Conservation (phyloP, 2,888 invertebrate species). For the Caenorhabditis becei region DNA sequence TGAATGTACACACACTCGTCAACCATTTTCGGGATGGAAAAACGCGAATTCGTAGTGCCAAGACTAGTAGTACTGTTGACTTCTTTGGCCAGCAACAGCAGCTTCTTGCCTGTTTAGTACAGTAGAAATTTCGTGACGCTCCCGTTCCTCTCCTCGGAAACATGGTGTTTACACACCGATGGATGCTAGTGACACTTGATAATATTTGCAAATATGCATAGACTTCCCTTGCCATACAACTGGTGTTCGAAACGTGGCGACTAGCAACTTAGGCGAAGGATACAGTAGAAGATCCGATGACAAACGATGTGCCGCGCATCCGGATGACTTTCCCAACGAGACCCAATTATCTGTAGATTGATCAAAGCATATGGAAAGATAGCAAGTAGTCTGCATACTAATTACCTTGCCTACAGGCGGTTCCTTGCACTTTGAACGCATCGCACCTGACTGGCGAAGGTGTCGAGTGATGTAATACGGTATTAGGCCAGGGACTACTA, state of each 20-base stretch:
- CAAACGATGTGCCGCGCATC: not conserved
- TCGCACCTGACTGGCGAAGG: conserved; percentile 29
- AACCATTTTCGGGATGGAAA: conserved; percentile 7
- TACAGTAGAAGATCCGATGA: not conserved
- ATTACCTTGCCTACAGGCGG: conserved; percentile 10
- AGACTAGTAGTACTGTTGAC: not conserved
- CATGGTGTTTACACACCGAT: conserved; percentile 37
- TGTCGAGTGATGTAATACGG: conserved; percentile 42
- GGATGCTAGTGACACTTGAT: conserved; percentile 38
- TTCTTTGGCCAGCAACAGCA: conserved; percentile 18
- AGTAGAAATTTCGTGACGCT: conserved; percentile 27
- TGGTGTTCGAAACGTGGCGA: not conserved
- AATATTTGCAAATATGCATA: conserved; percentile 46
- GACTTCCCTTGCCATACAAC: not conserved
- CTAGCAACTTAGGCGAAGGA: not conserved
- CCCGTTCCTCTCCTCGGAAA: conserved; percentile 11
- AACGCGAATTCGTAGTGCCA: conserved; percentile 1
- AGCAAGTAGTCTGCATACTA: not conserved
- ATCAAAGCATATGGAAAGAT: conserved; percentile 1
- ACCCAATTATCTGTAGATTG: conserved; percentile 7
- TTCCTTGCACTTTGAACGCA: not conserved
- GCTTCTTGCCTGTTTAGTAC: conserved; percentile 15
- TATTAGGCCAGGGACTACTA: conserved; percentile 23
- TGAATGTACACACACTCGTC: not conserved
- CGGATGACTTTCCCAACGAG: not conserved